These are phyloP conservation scores for Globia sparganii DNA, from an alignment of 2,888 invertebrate species.

Conservation along the genomic window DNA sequence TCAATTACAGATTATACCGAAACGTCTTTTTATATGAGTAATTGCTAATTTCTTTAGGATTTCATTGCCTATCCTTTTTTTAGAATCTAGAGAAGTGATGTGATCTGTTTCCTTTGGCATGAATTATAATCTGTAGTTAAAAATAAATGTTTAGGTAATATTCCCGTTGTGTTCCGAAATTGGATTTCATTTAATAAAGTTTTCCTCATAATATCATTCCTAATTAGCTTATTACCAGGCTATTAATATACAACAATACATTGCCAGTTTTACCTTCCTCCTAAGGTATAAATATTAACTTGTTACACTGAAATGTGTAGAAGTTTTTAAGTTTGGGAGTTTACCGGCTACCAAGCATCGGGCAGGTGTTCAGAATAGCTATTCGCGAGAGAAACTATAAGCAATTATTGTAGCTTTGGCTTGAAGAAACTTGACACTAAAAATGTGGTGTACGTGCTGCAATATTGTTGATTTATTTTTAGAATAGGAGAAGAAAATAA, in stretches of 20 bases:
- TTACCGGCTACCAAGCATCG: conserved; percentile 28
- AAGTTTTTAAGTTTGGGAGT: conserved; percentile 55
- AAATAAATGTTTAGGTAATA: conserved; percentile 7
- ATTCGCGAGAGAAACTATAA: conserved; percentile 24
- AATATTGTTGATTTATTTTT: conserved; percentile 32
- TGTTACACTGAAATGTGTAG: conserved; percentile 2
- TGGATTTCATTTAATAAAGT: background rate
- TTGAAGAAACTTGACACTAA: conserved; percentile 7
- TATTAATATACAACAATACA: background rate
- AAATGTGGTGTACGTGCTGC: conserved; percentile 26
- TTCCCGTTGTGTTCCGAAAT: background rate
- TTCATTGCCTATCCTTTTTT: conserved; percentile 25
- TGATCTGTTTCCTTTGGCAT: conserved; percentile 7
- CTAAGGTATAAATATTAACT: conserved; percentile 22
- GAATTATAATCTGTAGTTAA: conserved; percentile 15
- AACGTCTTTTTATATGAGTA: conserved; percentile 49
- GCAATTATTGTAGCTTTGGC: conserved; percentile 37
- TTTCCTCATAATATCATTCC: background rate
- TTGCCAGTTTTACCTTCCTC: background rate
- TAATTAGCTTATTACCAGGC: background rate
- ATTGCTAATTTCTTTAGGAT: conserved; percentile 57
- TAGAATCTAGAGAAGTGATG: conserved; percentile 7
- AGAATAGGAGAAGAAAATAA: background rate
- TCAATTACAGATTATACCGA: conserved; percentile 61
- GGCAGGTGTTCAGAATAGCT: conserved; percentile 55